Percentiles rank a stretch among this genome's conserved stretches.
These are phyloP conservation scores for Saguinus imperator DNA, from an alignment of 2,113 vertebrate genomes.

Conservation along the genomic window DNA sequence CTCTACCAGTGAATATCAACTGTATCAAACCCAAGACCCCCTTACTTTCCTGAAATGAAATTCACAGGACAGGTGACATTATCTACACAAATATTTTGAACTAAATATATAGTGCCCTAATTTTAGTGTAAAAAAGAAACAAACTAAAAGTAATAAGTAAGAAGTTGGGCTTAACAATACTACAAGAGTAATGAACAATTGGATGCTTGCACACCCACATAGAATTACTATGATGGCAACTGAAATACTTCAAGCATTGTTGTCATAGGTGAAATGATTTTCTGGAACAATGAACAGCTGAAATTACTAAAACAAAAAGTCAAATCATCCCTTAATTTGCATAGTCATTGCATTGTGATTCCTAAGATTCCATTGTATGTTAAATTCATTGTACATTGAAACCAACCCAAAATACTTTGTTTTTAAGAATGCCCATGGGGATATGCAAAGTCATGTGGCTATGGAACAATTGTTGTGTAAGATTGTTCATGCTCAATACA, in stretches of 20 bases:
- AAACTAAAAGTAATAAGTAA: background rate
- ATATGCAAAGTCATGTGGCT: background rate
- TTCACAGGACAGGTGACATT: background rate
- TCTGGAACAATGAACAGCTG: background rate
- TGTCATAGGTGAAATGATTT: background rate
- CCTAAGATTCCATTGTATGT: background rate
- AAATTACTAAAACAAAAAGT: background rate
- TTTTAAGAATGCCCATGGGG: background rate
- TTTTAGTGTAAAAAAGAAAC: conserved; percentile 30
- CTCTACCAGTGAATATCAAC: background rate
- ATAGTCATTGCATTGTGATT: conserved; percentile 21
- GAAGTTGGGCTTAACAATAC: background rate
- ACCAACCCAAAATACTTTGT: background rate
- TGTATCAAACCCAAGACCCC: background rate
- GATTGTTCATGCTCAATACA: background rate
- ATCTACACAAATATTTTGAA: background rate
- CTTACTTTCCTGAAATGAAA: background rate
- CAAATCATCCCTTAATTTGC: background rate
- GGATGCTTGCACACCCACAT: background rate
- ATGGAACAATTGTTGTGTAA: background rate
- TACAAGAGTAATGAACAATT: background rate
- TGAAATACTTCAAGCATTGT: background rate
- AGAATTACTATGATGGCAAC: background rate
- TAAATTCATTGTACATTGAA: conserved; percentile 19
- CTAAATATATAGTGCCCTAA: background rate